Evolutionary conservation across 2,113 vertebrate species (phyloP).

Genomic region (Himantopus leucocephalus): DNA sequence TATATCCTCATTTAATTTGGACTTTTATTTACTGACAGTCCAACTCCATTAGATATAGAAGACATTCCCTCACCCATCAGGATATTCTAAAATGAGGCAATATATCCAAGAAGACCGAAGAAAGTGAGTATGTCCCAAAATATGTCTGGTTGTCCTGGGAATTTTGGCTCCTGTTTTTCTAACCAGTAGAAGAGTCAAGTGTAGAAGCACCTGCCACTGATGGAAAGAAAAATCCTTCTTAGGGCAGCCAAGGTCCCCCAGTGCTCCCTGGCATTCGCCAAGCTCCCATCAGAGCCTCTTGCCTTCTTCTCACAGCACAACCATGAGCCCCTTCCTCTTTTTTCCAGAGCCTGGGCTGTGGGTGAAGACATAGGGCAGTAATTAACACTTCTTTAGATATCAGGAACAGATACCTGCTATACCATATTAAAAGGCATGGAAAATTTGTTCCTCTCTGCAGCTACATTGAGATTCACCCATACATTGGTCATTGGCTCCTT

Average conservation of each 20-base stretch:
- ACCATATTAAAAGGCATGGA: rapidly evolving
- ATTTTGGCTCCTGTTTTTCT: neutral
- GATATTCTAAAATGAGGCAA: neutral
- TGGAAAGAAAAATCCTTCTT: neutral
- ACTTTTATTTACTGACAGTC: neutral
- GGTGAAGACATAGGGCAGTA: neutral
- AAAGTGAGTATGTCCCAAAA: neutral
- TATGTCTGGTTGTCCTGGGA: neutral
- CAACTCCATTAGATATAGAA: neutral
- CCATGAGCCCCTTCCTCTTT: neutral
- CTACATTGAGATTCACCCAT: rapidly evolving
- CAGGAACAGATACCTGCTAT: neutral
- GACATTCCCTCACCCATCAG: neutral
- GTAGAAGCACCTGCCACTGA: neutral
- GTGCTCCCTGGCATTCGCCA: neutral
- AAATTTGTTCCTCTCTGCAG: neutral
- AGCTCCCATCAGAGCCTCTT: neutral
- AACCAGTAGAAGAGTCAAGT: neutral
- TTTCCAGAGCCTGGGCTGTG: neutral
- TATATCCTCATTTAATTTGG: neutral
- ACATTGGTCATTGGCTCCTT: rapidly evolving
- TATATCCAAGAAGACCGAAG: neutral
- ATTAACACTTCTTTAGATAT: neutral
- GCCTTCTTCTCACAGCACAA: neutral
- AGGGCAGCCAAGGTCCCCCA: neutral